Conservation (phyloP, 2,888 invertebrate species). For the Carabus problematicus region DNA sequence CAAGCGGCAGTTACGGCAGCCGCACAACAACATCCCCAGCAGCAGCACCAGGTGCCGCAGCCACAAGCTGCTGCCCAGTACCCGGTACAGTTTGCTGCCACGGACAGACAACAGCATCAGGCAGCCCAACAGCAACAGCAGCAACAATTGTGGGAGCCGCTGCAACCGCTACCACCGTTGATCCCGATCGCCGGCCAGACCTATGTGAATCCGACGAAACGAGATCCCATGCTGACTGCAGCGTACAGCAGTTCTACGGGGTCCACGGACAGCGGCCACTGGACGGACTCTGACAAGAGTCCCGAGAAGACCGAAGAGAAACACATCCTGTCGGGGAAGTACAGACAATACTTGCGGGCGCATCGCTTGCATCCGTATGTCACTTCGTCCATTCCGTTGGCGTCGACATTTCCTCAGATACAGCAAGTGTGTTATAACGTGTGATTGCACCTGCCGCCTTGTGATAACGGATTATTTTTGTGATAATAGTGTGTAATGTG, state of each 20-base stretch:
- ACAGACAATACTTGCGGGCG: slow-evolving; percentile 65
- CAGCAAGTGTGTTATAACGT: slow-evolving; percentile 69
- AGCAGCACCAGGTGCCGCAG: slow-evolving; percentile 53
- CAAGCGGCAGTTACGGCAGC: slow-evolving; percentile 43
- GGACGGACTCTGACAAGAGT: slow-evolving; percentile 57
- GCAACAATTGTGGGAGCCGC: slow-evolving; percentile 48
- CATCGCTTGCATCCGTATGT: slow-evolving; percentile 67
- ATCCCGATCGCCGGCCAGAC: slow-evolving; percentile 47
- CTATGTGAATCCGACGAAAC: slow-evolving; percentile 54
- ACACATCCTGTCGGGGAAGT: slow-evolving; percentile 63
- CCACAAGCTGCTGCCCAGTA: slow-evolving; percentile 53
- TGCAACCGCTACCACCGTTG: slow-evolving; percentile 48
- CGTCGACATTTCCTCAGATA: slow-evolving; percentile 64
- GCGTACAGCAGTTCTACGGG: slow-evolving; percentile 54
- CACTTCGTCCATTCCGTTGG: slow-evolving; percentile 59
- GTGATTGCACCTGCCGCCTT: slow-evolving; percentile 59
- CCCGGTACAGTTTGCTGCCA: slow-evolving; percentile 48
- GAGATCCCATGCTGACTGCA: slow-evolving; percentile 60
- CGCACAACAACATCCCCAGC: slow-evolving; percentile 51
- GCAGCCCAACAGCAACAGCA: slow-evolving; percentile 48
- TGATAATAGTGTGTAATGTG: slow-evolving; percentile 61
- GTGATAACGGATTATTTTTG: slow-evolving; percentile 52
- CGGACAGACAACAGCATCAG: slow-evolving; percentile 46
- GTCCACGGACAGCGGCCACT: slow-evolving; percentile 55
- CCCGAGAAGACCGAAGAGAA: slow-evolving; percentile 54